Evolutionary conservation across 1,140 invertebrate species (phyloP).

Genomic region (Cheumatopsyche charites): DNA sequence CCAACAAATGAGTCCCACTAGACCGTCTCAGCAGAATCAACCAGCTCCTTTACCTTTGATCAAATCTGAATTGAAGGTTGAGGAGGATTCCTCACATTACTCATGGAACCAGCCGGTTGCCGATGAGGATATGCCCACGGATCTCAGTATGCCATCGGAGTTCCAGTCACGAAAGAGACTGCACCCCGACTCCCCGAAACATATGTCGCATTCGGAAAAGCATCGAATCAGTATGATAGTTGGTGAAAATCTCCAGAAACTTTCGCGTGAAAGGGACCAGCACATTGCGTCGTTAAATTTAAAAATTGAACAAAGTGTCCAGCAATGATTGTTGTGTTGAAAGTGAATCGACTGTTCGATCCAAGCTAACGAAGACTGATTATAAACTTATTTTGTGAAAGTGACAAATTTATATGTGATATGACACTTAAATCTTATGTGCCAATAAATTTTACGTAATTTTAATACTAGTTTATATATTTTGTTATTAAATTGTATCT

Average conservation of each 20-base stretch:
- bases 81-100: constrained; percentile 54
- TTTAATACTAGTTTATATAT: constrained; percentile 34
- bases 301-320: constrained; percentile 62
- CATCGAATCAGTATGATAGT: constrained; percentile 61
- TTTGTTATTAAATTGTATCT: constrained; percentile 27
- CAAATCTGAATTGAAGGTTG: constrained; percentile 64
- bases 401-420: constrained; percentile 46
- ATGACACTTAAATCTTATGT: constrained; percentile 46
- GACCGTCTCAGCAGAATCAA: constrained; percentile 47
- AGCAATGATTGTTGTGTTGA: constrained; percentile 52
- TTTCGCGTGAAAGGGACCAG: constrained; percentile 56
- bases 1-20: constrained; percentile 80
- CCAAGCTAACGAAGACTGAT: constrained; percentile 43
- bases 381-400: constrained; percentile 28
- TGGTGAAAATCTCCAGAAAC: constrained; percentile 58
- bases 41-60: constrained; percentile 52
- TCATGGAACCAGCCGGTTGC: constrained; percentile 54
- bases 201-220: constrained; percentile 54
- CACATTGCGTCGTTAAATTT: constrained; percentile 56
- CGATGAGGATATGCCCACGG: constrained; percentile 70
- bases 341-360: constrained; percentile 2
- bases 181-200: constrained; percentile 52
- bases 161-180: constrained; percentile 57
- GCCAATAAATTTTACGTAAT: constrained; percentile 45
- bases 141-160: constrained; percentile 67